Conservation (phyloP, 2,113 vertebrate genomes). For the Scartelaos histophorus region DNA sequence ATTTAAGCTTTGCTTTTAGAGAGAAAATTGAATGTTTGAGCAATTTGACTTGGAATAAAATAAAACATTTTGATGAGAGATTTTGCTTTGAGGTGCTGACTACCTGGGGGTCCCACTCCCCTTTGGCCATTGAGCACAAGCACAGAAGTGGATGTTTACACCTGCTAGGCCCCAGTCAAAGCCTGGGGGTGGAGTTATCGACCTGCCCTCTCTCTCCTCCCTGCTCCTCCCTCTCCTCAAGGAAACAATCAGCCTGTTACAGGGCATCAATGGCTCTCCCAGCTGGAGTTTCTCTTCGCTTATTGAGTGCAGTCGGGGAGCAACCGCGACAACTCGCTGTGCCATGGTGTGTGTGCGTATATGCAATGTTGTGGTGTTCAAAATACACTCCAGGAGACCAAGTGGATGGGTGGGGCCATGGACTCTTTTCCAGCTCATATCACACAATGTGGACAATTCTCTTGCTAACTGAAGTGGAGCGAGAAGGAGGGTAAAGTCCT, state of each 20-base stretch:
- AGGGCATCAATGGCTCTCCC: conserved; percentile 74
- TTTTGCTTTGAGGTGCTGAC: conserved; percentile 20
- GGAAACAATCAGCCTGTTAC: conserved; percentile 77
- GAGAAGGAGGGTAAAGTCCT: conserved; percentile 68
- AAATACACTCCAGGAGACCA: conserved; percentile 72
- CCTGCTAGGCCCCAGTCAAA: conserved; percentile 78
- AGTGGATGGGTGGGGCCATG: conserved; percentile 75
- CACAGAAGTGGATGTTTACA: conserved; percentile 76
- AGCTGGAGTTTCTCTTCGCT: conserved; percentile 74
- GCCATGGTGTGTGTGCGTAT: conserved; percentile 47
- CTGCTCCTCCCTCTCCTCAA: conserved; percentile 72
- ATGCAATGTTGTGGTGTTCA: conserved; percentile 75
- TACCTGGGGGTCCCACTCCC: conserved; percentile 62
- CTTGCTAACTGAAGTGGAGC: conserved; percentile 70
- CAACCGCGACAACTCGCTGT: conserved; percentile 25
- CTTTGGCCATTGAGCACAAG: conserved; percentile 62
- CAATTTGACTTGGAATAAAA: too few relatives aligned
- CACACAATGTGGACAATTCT: conserved; percentile 75
- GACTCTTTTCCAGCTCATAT: conserved; percentile 73
- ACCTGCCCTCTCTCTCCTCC: conserved; percentile 75
- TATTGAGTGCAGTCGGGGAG: conserved; percentile 61
- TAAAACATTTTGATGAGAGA: background rate
- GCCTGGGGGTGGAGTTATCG: conserved; percentile 74
- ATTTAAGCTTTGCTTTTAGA: too few relatives aligned
- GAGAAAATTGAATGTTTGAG: too few relatives aligned